Evolutionary conservation across 2,797 vertebrate genomes (phyloP).

Genomic region (Otolemur crassicaudatus): DNA sequence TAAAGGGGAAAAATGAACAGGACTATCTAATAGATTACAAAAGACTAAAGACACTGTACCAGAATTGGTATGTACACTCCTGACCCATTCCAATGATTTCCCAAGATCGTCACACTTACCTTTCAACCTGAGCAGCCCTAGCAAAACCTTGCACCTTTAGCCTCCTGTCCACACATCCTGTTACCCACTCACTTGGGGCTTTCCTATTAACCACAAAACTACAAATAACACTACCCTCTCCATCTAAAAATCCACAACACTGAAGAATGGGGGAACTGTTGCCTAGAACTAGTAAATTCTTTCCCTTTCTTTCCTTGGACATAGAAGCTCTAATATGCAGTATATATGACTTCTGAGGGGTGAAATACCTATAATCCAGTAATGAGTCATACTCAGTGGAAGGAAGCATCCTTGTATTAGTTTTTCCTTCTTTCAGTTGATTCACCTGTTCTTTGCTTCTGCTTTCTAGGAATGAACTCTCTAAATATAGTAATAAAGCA

Average conservation of each 20-base stretch:
- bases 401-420: neutral
- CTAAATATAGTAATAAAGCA: neutral
- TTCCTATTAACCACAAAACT: constrained; percentile 29
- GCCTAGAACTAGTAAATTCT: neutral
- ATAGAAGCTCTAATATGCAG: neutral
- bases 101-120: neutral
- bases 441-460: neutral
- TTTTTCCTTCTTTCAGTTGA: neutral
- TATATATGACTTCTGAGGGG: neutral
- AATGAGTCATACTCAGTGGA: neutral
- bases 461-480: neutral
- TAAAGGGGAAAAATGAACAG: neutral
- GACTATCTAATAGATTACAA: neutral
- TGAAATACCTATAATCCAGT: neutral
- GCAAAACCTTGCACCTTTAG: neutral
- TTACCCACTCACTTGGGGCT: neutral
- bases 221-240: neutral
- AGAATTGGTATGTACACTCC: neutral
- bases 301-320: neutral
- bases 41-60: neutral
- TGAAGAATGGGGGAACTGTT: neutral
- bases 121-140: neutral
- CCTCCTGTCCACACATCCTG: neutral
- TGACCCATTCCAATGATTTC: neutral
- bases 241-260: neutral